Percentiles rank a stretch among this genome's conserved stretches.
Conservation (phyloP, 2,797 vertebrate species). For the Falco concolor region DNA sequence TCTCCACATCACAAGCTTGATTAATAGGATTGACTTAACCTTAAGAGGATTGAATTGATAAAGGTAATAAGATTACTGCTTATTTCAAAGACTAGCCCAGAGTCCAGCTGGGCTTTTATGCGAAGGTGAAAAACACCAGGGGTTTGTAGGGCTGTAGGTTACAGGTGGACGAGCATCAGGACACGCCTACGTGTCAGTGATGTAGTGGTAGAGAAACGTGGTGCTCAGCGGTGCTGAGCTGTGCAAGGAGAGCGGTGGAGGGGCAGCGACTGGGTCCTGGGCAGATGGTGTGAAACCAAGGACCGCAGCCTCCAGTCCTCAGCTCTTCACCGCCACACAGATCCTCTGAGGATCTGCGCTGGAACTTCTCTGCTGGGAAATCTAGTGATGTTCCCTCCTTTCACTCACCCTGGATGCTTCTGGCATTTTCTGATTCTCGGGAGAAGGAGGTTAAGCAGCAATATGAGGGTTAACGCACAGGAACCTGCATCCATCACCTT, state of each 20-base stretch:
- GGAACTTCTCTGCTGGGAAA: background rate
- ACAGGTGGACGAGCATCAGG: background rate
- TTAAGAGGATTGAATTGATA: constrained; percentile 66
- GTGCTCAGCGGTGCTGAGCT: background rate
- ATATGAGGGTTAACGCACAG: background rate
- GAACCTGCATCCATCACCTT: background rate
- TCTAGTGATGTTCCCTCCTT: accelerated
- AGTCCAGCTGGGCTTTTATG: background rate
- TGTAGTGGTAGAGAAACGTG: accelerated
- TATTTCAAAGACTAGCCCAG: constrained; percentile 7
- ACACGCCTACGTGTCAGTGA: accelerated
- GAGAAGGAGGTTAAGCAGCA: background rate
- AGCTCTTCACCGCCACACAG: background rate
- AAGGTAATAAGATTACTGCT: constrained; percentile 56
- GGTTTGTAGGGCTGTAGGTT: background rate
- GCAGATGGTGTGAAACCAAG: accelerated
- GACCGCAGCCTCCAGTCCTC: background rate
- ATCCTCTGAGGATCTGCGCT: background rate
- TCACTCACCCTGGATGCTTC: background rate
- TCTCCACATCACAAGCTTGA: constrained; percentile 39
- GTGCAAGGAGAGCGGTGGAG: accelerated
- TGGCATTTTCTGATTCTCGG: background rate
- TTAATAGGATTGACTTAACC: constrained; percentile 65
- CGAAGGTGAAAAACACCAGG: background rate
- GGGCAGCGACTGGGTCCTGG: background rate